These are phyloP conservation scores for Harpagoxenus sublaevis DNA, from an alignment of 2,888 invertebrate genomes.

Conservation along the genomic window DNA sequence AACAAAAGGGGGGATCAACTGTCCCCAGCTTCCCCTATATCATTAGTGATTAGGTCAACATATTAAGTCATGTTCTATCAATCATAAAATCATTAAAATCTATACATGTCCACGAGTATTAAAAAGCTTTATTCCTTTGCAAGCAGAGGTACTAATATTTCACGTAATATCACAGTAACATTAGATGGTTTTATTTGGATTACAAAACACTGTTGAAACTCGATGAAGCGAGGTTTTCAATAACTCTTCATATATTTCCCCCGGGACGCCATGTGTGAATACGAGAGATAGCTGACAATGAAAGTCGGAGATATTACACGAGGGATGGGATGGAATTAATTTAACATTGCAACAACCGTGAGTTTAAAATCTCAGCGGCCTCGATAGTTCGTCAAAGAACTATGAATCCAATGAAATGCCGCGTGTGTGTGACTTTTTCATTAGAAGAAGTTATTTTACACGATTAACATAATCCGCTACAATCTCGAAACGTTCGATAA, in stretches of 20 bases:
- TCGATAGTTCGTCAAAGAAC: neutral
- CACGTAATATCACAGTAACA: neutral
- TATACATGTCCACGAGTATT: neutral
- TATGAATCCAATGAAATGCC: neutral
- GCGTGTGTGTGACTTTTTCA: neutral
- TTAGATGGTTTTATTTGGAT: slow-evolving; percentile 16
- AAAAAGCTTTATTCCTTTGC: neutral
- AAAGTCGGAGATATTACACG: slow-evolving; percentile 46
- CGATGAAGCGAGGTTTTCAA: slow-evolving; percentile 47
- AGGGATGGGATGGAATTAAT: slow-evolving; percentile 30
- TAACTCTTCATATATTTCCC: slow-evolving; percentile 49
- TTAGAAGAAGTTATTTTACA: neutral
- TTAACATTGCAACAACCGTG: slow-evolving; percentile 23
- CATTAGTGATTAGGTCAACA: neutral
- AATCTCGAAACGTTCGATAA: neutral
- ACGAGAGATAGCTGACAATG: slow-evolving; percentile 30
- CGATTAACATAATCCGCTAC: neutral
- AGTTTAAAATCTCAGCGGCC: slow-evolving; percentile 13
- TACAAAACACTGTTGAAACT: slow-evolving; percentile 24
- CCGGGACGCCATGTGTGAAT: slow-evolving; percentile 16
- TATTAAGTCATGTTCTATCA: neutral
- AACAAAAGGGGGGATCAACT: too few species aligned
- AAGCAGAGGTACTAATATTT: slow-evolving; percentile 16
- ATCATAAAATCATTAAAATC: neutral
- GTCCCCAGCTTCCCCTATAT: neutral